Evolutionary conservation across 2,888 invertebrate genomes (phyloP).

Genomic region (Zygogramma bicolorata): DNA sequence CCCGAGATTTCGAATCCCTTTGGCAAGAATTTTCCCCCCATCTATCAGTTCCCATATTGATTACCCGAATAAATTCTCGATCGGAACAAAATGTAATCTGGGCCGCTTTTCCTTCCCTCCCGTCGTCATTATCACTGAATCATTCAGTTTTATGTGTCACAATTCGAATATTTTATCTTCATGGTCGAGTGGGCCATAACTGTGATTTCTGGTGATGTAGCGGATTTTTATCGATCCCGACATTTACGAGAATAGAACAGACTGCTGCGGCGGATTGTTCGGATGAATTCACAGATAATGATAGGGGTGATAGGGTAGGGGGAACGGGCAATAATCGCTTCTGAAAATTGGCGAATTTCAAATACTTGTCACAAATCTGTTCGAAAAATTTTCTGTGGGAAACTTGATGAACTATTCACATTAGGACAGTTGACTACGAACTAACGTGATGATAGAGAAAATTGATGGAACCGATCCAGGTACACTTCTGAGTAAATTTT

Average conservation of each 20-base stretch:
- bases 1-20: no score
- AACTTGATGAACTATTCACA: no score
- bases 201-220: conserved; percentile 20
- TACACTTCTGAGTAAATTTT: no score
- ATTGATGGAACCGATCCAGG: no score
- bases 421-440: no score
- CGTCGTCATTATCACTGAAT: conserved; percentile 26
- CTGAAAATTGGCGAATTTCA: no score
- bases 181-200: conserved; percentile 21
- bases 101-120: conserved; percentile 19
- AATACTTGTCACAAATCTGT: no score
- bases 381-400: no score
- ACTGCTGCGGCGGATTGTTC: conserved; percentile 5
- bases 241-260: conserved; percentile 6
- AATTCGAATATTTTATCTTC: conserved; percentile 27
- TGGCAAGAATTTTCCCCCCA: not conserved
- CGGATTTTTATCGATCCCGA: conserved; percentile 14
- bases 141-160: conserved; percentile 25
- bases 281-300: conserved; percentile 2
- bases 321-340: no score
- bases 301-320: no score
- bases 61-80: conserved; percentile 10
- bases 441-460: no score
- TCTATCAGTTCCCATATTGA: not conserved
- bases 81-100: conserved; percentile 4